Percentiles rank a stretch among this genome's conserved stretches.
Conservation (phyloP, 2,797 vertebrate genomes). For the Choloepus didactylus region DNA sequence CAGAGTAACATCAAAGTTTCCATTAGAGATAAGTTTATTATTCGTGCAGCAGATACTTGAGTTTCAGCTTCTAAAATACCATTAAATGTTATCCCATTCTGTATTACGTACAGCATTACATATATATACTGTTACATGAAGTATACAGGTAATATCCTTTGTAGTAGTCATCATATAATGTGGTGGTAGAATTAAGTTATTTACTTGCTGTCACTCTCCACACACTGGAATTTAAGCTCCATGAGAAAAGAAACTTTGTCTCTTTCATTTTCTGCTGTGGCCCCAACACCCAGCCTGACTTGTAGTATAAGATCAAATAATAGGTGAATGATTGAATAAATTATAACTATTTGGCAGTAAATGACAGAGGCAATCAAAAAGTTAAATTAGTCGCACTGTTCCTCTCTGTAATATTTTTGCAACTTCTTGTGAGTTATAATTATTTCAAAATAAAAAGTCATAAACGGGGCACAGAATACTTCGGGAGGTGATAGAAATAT, state of each 20-base stretch:
- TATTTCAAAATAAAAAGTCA: too few species aligned
- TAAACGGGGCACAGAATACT: too few species aligned
- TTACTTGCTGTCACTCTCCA: neutral
- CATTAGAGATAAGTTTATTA: neutral
- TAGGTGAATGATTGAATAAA: neutral
- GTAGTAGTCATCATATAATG: neutral
- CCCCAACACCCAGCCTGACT: neutral
- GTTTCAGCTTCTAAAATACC: neutral
- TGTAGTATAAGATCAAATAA: neutral
- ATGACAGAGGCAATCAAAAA: neutral
- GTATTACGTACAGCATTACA: neutral
- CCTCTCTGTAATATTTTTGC: too few species aligned
- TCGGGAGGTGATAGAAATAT: too few species aligned
- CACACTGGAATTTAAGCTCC: neutral
- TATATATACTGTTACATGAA: neutral
- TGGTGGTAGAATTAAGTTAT: neutral
- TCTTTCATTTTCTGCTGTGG: neutral
- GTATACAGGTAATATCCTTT: accelerated
- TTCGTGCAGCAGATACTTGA: neutral
- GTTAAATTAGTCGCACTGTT: neutral
- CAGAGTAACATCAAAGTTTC: neutral
- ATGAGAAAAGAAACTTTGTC: neutral
- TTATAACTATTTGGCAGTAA: neutral
- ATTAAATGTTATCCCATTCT: neutral
- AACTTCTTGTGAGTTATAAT: too few species aligned